These are phyloP conservation scores for Pachydiplax longipennis DNA, from an alignment of 2,888 invertebrate species.

Conservation along the genomic window DNA sequence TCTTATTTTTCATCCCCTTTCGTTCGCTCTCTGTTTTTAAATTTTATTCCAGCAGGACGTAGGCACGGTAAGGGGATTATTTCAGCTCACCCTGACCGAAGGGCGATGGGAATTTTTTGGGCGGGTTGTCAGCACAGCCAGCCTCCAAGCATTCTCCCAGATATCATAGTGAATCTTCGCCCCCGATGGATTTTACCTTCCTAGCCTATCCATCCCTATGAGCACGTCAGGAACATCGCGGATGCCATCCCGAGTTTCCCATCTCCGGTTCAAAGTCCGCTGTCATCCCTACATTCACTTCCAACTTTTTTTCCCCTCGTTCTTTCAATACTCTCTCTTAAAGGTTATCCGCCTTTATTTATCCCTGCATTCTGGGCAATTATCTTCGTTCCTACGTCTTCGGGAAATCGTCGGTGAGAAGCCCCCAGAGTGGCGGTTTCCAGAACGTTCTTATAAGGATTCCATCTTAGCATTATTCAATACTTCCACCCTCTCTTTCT, in stretches of 20 bases:
- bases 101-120: neutral
- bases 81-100: neutral
- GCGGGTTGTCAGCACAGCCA: neutral
- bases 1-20: neutral
- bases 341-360: neutral
- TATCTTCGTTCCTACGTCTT: neutral
- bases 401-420: neutral
- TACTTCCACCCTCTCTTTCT: neutral
- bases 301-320: neutral
- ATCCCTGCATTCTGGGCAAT: neutral
- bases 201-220: constrained; percentile 3
- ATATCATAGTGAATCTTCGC: constrained; percentile 17
- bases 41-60: constrained; percentile 5
- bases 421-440: neutral
- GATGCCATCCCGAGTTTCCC: neutral
- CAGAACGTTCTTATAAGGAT: neutral
- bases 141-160: constrained; percentile 7
- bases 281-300: constrained; percentile 12
- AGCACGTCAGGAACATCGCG: neutral
- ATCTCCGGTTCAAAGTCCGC: neutral
- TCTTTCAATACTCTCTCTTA: neutral
- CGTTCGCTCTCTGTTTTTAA: neutral
- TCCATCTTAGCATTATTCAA: neutral
- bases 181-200: constrained; percentile 11
- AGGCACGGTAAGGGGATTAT: neutral